Base-by-base conservation (phyloP, 2,113 vertebrate genomes). In the Ammodytes marinus region DNA sequence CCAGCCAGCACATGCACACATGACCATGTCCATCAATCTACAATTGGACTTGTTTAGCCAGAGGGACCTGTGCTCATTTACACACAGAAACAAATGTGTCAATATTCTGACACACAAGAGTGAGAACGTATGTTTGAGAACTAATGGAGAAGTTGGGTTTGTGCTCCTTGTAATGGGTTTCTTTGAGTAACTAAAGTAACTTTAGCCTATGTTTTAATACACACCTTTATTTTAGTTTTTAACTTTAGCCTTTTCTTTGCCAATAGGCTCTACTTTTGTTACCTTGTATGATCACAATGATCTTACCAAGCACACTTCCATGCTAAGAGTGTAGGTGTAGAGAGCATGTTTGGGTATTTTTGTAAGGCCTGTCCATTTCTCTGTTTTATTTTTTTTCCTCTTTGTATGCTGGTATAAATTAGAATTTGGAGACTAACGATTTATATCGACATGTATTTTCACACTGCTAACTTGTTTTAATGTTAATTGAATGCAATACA, bases 1-100 rank as follows among this genome's bases (percentile, higher is more conserved):
- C 42, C 73, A 69, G 83, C 63, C 79, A 67, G 58, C 69, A 66
- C 73, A 53, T 68, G 47, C 68, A 69, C 61, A 66, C 39, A 60
- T 63, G 50, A 43, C 40, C 61, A 42, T 59, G 58, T 74, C 71
- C 78, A 17, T 80, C 81, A 79, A 78, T 88, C 79, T 80, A 67
- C 39, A 55, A 72, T 70, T 77, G 50, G 61, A 14, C n/a, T 70
- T 72, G 49, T 55, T 59, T 55, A 45, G 47, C 74, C 77, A 45
- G 45, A 57, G 75, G 83, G 45, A 15, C 42, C n/a, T 80, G 58
- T 57, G 45, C 66, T 79, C 52, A 68, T 86, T 82, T 73, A 77
- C 55, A 79, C 64, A 60, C 8, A 66, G 35, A 73, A 6, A 54
- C 69, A 27, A 39, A 50, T 49, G 69, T 70, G 54, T 49, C 6